A percentile compares a stretch with the other conserved stretches of the same genome.
Evolutionary conservation across 1,140 invertebrate genomes (phyloP).

Genomic region (Dreissena rostriformis): DNA sequence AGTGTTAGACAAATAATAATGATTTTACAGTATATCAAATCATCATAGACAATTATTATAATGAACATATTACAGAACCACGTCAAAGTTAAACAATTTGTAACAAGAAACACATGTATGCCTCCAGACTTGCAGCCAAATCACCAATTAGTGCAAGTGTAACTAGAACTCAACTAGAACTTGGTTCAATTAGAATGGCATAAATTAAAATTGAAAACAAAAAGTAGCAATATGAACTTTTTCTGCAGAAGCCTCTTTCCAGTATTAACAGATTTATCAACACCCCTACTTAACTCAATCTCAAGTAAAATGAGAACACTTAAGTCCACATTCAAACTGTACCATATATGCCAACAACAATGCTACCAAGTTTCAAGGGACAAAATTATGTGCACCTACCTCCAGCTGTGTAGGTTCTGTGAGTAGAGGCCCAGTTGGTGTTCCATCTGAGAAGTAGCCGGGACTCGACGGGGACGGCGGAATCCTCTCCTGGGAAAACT

Average conservation of each 20-base stretch:
- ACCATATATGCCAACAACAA: no score
- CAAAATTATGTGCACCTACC: neutral
- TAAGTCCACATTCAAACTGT: no score
- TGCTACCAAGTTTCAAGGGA: no score
- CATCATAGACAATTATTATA: neutral
- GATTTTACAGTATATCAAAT: neutral
- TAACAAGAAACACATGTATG: neutral
- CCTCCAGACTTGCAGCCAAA: neutral
- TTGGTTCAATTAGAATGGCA: no score
- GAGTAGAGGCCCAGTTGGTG: slow-evolving; percentile 41
- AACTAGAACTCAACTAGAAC: no score
- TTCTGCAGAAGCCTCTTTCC: no score
- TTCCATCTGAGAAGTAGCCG: slow-evolving; percentile 50
- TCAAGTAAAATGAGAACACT: no score
- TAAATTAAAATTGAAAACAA: no score
- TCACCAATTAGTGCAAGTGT: no score
- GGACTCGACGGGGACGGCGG: slow-evolving; percentile 28
- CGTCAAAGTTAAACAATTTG: neutral
- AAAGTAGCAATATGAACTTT: no score
- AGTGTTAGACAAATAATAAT: slow-evolving; percentile 4
- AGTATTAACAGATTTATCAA: no score
- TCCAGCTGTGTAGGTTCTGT: slow-evolving; percentile 56
- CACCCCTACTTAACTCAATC: no score
- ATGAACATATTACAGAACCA: neutral
- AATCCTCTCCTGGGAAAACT: neutral